These are phyloP conservation scores for Prunella himalayana DNA, from an alignment of 2,113 vertebrate species.

Conservation along the genomic window DNA sequence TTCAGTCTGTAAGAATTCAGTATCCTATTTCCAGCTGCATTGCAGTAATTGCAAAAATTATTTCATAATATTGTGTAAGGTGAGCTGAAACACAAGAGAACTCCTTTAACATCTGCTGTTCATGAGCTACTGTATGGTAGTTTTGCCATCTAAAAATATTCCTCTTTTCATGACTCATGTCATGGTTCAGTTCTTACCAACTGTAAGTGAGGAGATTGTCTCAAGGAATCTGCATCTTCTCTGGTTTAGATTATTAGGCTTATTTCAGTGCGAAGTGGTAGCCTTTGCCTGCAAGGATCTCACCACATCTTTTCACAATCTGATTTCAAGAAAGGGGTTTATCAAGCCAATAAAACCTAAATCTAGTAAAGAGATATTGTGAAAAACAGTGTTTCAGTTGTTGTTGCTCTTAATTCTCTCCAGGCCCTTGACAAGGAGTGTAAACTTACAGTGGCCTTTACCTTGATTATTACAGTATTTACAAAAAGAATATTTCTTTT, in stretches of 20 bases:
- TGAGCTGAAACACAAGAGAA: neutral
- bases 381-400: neutral
- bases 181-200: neutral
- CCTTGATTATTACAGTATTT: neutral
- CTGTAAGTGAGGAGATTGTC: neutral
- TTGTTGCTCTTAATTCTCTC: neutral
- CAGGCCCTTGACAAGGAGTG: neutral
- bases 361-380: neutral
- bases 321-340: neutral
- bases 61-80: neutral
- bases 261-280: neutral
- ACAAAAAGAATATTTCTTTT: neutral
- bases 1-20: neutral
- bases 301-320: neutral
- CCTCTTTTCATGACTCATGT: neutral
- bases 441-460: neutral
- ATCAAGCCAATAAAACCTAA: neutral
- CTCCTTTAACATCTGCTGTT: neutral
- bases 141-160: neutral
- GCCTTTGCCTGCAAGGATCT: neutral
- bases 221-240: neutral
- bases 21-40: neutral
- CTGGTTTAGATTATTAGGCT: neutral
- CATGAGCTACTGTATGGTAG: neutral
- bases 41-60: neutral